Base-by-base conservation (phyloP, 2,797 vertebrate genomes). In the Poliocrania exsul region DNA sequence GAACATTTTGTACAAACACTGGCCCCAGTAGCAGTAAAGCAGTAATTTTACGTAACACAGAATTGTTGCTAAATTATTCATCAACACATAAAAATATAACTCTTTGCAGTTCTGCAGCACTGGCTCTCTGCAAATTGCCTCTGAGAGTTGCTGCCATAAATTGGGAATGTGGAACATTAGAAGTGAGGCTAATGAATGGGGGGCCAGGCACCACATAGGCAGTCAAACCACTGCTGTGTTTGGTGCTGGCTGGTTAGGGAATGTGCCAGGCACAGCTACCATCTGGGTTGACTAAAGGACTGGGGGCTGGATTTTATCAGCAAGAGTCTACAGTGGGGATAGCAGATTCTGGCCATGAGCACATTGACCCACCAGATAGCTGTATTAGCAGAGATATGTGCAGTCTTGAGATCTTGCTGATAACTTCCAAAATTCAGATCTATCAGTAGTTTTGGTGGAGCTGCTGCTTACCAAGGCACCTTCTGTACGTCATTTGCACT, bases 11-110 rank as follows among this genome's bases (percentile, higher is more conserved):
- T 77, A 89, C 13, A 0, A 95, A 88, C 24, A 31, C 67, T 67
- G 81, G 88, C 67, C 83, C 42, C 81, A 93, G 81, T 83, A 90
- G 83, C 90, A 74, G 61, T 25, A 91, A 61, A 81, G 79, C 78
- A 67, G 71, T 38, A 54, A 93, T 85, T 95, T 92, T 92, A 93
- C 50, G 15, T 79, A 89, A 82, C 79, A 49, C 66, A 40, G 74
- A 77, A 92, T 14, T 44, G 64, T 86, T 89, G 72, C 86, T 96
- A 95, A 91, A 95, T 95, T 95, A 96, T 95, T 95, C 93, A 95
- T 67, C 64, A 29, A 71, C 84, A 87, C n/a, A 73, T 70, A 69
- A 88, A 95, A 93, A 93, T 87, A 42, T 17, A 94, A 89, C 79
- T 82, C 78, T 64, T 54, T 75, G 66, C 93, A 81, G 70, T 91